A percentile compares a stretch with the other conserved stretches of the same genome.
Evolutionary conservation across 35 echinoderm and acorn worm genomes (phyloP).

Genomic region (Chiridota heheva): DNA sequence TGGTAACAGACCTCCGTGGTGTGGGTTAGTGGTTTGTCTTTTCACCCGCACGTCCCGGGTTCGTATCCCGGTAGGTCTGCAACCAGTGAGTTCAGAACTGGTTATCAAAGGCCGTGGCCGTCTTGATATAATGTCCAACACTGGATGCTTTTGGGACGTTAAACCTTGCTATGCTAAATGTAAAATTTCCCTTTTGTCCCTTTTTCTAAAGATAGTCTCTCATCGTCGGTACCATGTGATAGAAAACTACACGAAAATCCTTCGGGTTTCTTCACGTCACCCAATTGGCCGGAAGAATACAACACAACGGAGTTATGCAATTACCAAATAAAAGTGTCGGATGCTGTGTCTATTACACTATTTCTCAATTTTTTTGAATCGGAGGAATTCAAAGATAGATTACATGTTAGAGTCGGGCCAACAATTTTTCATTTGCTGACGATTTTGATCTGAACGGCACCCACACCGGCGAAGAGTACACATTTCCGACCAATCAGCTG

Average conservation of each 20-base stretch:
- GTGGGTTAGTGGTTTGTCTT: too few relatives aligned
- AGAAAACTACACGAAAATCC: neutral
- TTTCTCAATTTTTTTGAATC: constrained; percentile 18
- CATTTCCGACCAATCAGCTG: constrained; percentile 31
- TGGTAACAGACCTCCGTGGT: too few relatives aligned
- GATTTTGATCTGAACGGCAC: neutral
- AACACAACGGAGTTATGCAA: neutral
- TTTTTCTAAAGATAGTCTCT: neutral
- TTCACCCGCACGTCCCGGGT: too few relatives aligned
- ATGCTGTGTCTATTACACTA: constrained; percentile 4
- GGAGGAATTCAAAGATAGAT: constrained; percentile 1
- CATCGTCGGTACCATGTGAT: constrained; percentile 2
- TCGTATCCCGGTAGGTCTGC: too few relatives aligned
- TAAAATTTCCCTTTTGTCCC: neutral
- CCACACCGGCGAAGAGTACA: neutral
- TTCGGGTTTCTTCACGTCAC: constrained; percentile 10
- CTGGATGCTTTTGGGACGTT: neutral
- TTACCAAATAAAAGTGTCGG: constrained; percentile 26
- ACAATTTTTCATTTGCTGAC: neutral
- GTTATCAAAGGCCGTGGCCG: neutral
- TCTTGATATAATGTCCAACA: neutral
- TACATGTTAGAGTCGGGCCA: constrained; percentile 4
- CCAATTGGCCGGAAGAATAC: neutral
- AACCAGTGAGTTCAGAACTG: neutral
- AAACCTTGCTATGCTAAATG: neutral